A percentile compares a stretch with the other conserved stretches of the same genome.
phyloP scores from a whole-genome alignment of 2,113 vertebrate species.

The Chamaetylas fuelleborni region DNA sequence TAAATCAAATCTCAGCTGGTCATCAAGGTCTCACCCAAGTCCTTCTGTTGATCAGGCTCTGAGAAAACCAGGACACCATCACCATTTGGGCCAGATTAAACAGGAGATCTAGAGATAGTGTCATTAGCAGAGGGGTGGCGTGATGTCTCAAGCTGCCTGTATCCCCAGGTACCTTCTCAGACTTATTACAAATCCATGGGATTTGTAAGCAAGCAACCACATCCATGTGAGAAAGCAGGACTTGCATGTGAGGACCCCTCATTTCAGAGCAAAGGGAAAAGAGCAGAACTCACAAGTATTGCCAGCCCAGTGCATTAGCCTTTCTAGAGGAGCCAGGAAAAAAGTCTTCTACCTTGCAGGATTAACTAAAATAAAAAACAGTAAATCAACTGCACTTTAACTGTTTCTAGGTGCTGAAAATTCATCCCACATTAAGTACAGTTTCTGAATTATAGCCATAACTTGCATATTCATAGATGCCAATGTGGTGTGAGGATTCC shows the following conservation, averaged over 20 bases:
- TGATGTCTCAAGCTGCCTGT: background rate
- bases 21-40: background rate
- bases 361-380: background rate
- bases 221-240: background rate
- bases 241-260: background rate
- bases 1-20: conserved; percentile 23
- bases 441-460: background rate
- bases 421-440: background rate
- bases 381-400: background rate
- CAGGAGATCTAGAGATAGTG: background rate
- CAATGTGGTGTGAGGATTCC: background rate
- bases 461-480: background rate
- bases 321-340: background rate
- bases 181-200: background rate
- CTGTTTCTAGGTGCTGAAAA: background rate
- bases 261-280: background rate
- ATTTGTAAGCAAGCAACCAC: conserved; percentile 12
- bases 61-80: conserved; percentile 20
- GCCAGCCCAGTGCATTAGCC: background rate
- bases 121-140: background rate
- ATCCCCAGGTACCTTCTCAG: conserved; percentile 4
- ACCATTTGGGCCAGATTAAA: conserved; percentile 26
- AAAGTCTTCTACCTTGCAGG: background rate
- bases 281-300: background rate
- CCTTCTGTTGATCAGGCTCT: background rate